Conservation (phyloP, 2,888 invertebrate species). For the Drosophila neonasuta region DNA sequence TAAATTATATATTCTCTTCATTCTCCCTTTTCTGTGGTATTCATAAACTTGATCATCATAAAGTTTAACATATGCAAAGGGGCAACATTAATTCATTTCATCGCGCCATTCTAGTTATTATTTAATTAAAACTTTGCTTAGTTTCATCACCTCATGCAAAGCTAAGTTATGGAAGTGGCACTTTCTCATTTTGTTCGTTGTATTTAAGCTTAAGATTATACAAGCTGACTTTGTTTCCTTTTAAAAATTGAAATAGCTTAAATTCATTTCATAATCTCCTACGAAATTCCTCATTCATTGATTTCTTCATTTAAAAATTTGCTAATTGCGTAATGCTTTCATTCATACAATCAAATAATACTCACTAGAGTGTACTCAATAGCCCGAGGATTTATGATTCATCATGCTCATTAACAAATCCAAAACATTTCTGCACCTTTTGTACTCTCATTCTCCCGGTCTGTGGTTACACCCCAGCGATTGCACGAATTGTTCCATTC, state of each 20-base stretch:
- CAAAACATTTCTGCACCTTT: constrained; percentile 3
- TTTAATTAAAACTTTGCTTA: background rate
- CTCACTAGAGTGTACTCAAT: background rate
- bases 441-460: background rate
- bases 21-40: background rate
- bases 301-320: background rate
- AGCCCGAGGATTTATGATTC: constrained; percentile 5
- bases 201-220: background rate
- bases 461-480: constrained; percentile 8
- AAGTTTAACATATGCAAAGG: background rate
- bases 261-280: background rate
- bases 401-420: constrained; percentile 11
- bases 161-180: background rate
- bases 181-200: background rate
- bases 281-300: background rate
- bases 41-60: background rate
- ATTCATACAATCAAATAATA: constrained; percentile 2
- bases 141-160: background rate
- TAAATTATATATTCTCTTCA: background rate
- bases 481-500: constrained; percentile 17
- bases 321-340: constrained; percentile 1
- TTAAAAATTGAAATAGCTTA: background rate
- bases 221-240: background rate
- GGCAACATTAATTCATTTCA: background rate
- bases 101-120: background rate